These are phyloP conservation scores for Bubo blakistoni DNA, from an alignment of 2,113 vertebrate species.

Conservation along the genomic window DNA sequence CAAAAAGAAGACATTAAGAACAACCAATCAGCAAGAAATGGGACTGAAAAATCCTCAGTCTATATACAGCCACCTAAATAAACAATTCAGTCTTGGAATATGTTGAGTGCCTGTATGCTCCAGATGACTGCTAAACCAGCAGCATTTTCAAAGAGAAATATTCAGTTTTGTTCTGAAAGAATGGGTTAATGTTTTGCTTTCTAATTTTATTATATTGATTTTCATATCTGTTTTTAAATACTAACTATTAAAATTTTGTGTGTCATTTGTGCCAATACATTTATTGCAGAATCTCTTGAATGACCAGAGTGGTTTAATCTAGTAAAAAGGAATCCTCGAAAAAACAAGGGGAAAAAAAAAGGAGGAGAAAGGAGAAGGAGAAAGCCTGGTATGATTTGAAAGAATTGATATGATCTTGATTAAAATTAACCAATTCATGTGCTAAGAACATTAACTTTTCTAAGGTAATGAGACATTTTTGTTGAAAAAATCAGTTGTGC, in stretches of 20 bases:
- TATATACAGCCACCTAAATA: neutral
- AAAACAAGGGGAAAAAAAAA: neutral
- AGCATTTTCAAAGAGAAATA: neutral
- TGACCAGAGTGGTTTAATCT: neutral
- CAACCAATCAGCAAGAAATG: neutral
- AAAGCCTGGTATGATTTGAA: neutral
- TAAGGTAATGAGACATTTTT: neutral
- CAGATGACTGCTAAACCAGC: neutral
- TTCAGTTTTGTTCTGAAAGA: neutral
- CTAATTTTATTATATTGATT: neutral
- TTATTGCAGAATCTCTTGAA: neutral
- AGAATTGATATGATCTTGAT: neutral
- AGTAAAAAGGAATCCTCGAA: neutral
- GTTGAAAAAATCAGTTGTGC: neutral
- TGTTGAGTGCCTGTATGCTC: neutral
- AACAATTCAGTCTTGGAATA: neutral
- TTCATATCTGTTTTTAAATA: neutral
- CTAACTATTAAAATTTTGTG: neutral
- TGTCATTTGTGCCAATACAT: neutral
- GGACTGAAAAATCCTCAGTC: neutral
- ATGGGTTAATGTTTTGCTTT: neutral
- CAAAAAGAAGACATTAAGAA: neutral
- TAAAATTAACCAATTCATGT: neutral
- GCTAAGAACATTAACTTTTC: neutral
- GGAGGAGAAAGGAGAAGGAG: neutral